Percentiles rank a stretch among this genome's conserved stretches.
Conservation (phyloP, 2,113 vertebrate genomes). For the Bothrops jararaca region DNA sequence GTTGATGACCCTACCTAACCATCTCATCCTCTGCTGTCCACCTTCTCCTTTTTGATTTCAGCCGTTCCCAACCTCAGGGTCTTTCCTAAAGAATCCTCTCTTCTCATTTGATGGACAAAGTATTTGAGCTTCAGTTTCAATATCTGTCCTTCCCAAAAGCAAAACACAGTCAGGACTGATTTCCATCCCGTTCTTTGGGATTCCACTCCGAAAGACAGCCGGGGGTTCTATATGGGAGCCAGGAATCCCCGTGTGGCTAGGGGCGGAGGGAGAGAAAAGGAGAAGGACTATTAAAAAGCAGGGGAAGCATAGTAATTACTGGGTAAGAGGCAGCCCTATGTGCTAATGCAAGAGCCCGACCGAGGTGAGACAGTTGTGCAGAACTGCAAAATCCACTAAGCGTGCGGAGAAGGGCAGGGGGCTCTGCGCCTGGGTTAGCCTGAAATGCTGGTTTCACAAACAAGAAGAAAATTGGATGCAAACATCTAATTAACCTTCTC, state of each 20-base stretch:
- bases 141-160: no score
- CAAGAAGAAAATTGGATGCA: slow-evolving; percentile 76
- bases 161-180: no score
- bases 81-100: no score
- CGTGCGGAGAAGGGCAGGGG: slow-evolving; percentile 53
- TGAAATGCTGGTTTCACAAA: slow-evolving; percentile 73
- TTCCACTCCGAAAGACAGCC: neutral
- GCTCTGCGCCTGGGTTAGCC: slow-evolving; percentile 55
- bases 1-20: no score
- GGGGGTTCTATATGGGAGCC: neutral
- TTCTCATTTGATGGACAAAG: no score
- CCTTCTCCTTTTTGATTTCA: no score
- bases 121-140: no score
- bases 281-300: slow-evolving; percentile 1
- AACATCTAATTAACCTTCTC: slow-evolving; percentile 82
- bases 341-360: slow-evolving; percentile 70
- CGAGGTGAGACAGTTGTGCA: slow-evolving; percentile 53
- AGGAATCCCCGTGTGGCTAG: slow-evolving; percentile 2
- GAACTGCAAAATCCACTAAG: slow-evolving; percentile 68
- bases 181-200: no score
- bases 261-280: neutral
- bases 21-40: no score
- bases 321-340: slow-evolving; percentile 64
- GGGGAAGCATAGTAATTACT: slow-evolving; percentile 65
- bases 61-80: no score